These are phyloP conservation scores for Drosophila pseudoananassae DNA, from an alignment of 1,140 invertebrate species.

Conservation along the genomic window DNA sequence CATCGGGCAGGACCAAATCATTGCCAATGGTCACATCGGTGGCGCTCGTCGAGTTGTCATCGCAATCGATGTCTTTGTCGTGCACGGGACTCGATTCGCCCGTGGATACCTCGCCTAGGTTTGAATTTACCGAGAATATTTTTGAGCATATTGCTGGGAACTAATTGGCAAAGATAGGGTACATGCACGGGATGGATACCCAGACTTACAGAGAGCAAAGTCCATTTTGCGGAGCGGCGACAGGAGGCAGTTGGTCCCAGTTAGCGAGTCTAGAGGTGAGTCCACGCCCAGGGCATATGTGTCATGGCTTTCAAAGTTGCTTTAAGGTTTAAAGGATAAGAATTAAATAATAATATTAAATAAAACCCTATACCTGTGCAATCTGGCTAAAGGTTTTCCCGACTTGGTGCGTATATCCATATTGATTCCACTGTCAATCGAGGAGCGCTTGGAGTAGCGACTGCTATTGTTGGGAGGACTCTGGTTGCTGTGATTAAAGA, in stretches of 20 bases:
- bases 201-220: slow-evolving; percentile 89
- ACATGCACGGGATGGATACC: slow-evolving; percentile 13
- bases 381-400: slow-evolving; percentile 79
- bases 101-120: slow-evolving; percentile 88
- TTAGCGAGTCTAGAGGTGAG: slow-evolving; percentile 83
- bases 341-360: neutral
- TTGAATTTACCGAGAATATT: slow-evolving; percentile 61
- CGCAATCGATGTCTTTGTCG: slow-evolving; percentile 88
- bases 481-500: slow-evolving; percentile 62
- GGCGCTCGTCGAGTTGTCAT: slow-evolving; percentile 86
- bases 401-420: slow-evolving; percentile 85
- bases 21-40: slow-evolving; percentile 85
- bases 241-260: slow-evolving; percentile 64
- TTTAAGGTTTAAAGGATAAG: neutral
- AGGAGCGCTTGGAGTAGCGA: slow-evolving; percentile 90
- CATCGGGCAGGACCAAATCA: slow-evolving; percentile 72
- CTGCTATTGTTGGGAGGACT: slow-evolving; percentile 83
- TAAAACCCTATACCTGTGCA: slow-evolving; percentile 84
- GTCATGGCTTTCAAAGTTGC: slow-evolving; percentile 72
- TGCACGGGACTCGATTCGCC: slow-evolving; percentile 88
- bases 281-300: slow-evolving; percentile 74
- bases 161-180: neutral
- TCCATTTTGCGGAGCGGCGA: slow-evolving; percentile 87
- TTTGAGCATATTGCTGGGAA: slow-evolving; percentile 29
- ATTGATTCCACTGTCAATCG: slow-evolving; percentile 93